Conservation (phyloP, 2,888 invertebrate genomes). For the Drosophila diplacantha region DNA sequence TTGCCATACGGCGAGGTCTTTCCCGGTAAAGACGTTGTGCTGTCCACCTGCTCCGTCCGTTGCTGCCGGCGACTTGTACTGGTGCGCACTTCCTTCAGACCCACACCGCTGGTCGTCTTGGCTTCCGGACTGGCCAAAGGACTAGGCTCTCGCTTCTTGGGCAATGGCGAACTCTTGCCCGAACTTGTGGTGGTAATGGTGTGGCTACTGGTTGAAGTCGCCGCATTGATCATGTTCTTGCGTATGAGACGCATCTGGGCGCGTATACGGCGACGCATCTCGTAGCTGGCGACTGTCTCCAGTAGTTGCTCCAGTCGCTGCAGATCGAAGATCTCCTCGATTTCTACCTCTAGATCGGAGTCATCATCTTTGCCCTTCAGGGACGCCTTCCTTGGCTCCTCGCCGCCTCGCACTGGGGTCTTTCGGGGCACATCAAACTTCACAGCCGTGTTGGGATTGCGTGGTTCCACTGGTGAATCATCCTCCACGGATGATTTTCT, state of each 20-base stretch:
- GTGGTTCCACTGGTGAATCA: constrained; percentile 73
- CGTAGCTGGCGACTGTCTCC: constrained; percentile 87
- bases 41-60: constrained; percentile 50
- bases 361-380: constrained; percentile 20
- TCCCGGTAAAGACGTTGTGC: constrained; percentile 13
- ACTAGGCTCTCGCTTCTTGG: constrained; percentile 36
- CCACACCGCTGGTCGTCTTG: constrained; percentile 26
- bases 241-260: constrained; percentile 87
- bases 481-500: constrained; percentile 74
- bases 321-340: constrained; percentile 86
- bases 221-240: constrained; percentile 81
- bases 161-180: constrained; percentile 18
- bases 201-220: constrained; percentile 43
- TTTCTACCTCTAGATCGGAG: constrained; percentile 62
- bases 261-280: constrained; percentile 86
- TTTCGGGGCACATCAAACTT: constrained; percentile 83
- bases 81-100: constrained; percentile 35
- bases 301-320: constrained; percentile 85
- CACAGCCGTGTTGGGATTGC: constrained; percentile 79
- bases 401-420: neutral
- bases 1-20: constrained; percentile 41
- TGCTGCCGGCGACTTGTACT: constrained; percentile 27
- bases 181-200: constrained; percentile 37
- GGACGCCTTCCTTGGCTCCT: constrained; percentile 10
- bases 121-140: constrained; percentile 44